Evolutionary conservation across 2,888 invertebrate species (phyloP), one percentile per base, ranked within the genome.

Genomic region (Ophraella communa): DNA sequence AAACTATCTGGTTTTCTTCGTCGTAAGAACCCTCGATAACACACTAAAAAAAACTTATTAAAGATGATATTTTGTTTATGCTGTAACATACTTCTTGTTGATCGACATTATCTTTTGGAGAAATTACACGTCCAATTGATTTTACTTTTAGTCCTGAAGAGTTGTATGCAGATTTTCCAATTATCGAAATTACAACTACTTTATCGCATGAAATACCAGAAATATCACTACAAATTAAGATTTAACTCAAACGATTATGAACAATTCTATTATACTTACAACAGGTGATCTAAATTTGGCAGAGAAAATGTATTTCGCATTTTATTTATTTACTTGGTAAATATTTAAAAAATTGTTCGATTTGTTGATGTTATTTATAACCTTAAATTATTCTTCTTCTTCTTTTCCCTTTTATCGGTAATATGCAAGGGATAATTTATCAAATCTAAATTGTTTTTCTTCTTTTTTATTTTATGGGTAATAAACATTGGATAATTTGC

Each of bases 121-220:
- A 80, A 63, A 85, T 84, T 65, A 85, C 79, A 58, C 85, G 80
- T 47, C 88, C 81, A 47, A 89, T 81, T 49, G 86, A 85, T 70
- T 87, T 86, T 51, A 88, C 85, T 83, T 91, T 91, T 74, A 89
- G 87, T 64, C 88, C 87, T 72, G 79, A 80, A 42, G 88, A 85
- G 73, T 87, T 84, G 76, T 86, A 87, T 0, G 88, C 85, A 23
- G 89, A 88, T 81, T 91, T 91, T 8, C 91, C 92, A 73, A 92
- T 87, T 20, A 92, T 83, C 8, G 91, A 90, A 8, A 92, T 87
- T 1, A 91, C 85, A 5, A 91, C 87, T 33, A 91, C 87, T 73
- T 88, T 88, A 58, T 87, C 85, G 56, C 70, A 71, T 47, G 70
- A 65, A 52, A 75, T 74, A 18, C 76, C 76, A 47, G 71, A 73